Conservation (phyloP, 1,140 invertebrate genomes). For the Drosophila nigrodunni region DNA sequence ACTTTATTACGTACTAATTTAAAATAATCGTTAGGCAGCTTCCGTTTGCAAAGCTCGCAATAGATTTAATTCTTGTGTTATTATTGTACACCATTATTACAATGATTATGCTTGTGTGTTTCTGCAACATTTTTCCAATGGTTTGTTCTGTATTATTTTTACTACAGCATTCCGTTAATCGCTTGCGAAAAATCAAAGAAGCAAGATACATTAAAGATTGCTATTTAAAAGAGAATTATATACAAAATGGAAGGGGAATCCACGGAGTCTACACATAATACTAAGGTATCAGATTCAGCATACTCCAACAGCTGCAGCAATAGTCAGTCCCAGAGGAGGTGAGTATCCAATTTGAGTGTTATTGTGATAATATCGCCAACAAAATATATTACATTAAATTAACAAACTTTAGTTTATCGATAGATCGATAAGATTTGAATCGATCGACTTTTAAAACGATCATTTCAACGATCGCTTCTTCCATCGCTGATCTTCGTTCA, state of each 20-base stretch:
- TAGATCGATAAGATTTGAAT: too few species aligned
- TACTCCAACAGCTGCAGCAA: conserved; percentile 92
- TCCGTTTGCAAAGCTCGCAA: too few species aligned
- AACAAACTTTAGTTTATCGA: too few species aligned
- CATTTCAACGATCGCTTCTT: too few species aligned
- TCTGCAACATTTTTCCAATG: not conserved
- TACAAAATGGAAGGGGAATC: conserved; percentile 81
- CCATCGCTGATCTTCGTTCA: too few species aligned
- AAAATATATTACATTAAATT: too few species aligned
- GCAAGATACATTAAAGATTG: not conserved
- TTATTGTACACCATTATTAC: too few species aligned
- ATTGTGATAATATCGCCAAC: too few species aligned
- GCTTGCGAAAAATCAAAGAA: not conserved
- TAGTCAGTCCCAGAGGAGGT: conserved; percentile 91
- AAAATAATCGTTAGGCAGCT: not conserved
- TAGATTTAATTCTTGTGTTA: too few species aligned
- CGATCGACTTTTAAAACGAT: too few species aligned
- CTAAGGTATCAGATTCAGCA: conserved; percentile 90
- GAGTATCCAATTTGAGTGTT: conserved; percentile 30
- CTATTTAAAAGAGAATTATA: conserved; percentile 1
- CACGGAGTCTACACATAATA: conserved; percentile 84
- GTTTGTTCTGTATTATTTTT: not conserved
- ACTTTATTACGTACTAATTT: conserved; percentile 10
- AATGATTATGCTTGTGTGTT: not conserved
- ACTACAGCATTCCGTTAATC: conserved; percentile 13